Conservation (phyloP, 2,888 invertebrate species). For the Lycaena phlaeas region DNA sequence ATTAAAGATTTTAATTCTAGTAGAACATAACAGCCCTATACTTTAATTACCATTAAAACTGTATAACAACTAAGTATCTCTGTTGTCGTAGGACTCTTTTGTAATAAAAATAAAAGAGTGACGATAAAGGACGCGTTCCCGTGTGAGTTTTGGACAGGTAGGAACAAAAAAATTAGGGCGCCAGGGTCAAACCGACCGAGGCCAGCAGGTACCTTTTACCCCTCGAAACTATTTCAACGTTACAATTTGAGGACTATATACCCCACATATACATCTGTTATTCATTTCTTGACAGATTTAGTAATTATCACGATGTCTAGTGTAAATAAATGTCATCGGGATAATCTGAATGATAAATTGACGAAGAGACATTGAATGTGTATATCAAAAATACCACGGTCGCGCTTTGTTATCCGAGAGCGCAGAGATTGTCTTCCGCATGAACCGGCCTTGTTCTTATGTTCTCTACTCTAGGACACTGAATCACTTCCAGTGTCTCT, state of each 20-base stretch:
- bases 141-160: conserved; percentile 58
- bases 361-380: conserved; percentile 16
- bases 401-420: conserved; percentile 38
- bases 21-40: too few relatives aligned
- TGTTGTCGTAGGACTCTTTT: conserved; percentile 8
- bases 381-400: conserved; percentile 33
- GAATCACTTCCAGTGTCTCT: conserved; percentile 27
- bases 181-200: conserved; percentile 41
- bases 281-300: too few relatives aligned
- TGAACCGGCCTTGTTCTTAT: conserved; percentile 47
- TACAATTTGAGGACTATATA: too few relatives aligned
- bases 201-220: conserved; percentile 46
- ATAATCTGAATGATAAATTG: conserved; percentile 11
- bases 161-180: conserved; percentile 38
- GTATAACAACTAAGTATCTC: too few relatives aligned
- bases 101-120: conserved; percentile 17
- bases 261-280: too few relatives aligned
- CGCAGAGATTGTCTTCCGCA: conserved; percentile 67
- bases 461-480: conserved; percentile 33
- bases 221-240: conserved; percentile 26
- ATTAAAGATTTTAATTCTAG: too few relatives aligned
- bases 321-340: not conserved
- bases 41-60: too few relatives aligned
- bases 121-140: conserved; percentile 37
- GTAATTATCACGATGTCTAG: not conserved